These are phyloP conservation scores for Pelmatolapia mariae DNA, from an alignment of 2,113 vertebrate genomes.

Conservation along the genomic window DNA sequence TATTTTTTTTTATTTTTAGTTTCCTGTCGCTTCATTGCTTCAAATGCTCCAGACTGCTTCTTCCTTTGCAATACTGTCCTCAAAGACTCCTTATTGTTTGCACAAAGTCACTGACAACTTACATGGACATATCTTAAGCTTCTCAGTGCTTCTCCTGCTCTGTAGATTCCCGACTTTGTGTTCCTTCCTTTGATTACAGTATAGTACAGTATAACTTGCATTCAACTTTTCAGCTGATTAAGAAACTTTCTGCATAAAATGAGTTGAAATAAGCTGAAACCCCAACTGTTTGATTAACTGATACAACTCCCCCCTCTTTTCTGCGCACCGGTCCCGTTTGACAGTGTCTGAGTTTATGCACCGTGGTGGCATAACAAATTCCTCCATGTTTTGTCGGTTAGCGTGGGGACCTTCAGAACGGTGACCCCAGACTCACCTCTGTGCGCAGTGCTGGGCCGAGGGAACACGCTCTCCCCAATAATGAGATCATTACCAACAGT, in stretches of 20 bases:
- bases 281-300: neutral
- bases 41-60: neutral
- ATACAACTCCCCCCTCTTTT: neutral
- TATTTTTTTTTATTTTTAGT: accelerated
- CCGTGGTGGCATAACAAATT: slow-evolving; percentile 36
- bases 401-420: slow-evolving; percentile 37
- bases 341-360: slow-evolving; percentile 27
- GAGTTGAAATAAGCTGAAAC: neutral
- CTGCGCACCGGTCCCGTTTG: neutral
- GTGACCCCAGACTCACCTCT: slow-evolving; percentile 70
- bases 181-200: neutral
- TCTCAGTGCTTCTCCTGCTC: neutral
- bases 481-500: slow-evolving; percentile 80
- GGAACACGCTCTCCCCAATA: slow-evolving; percentile 59
- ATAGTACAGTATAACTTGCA: neutral
- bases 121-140: neutral
- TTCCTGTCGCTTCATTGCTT: neutral
- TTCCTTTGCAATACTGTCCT: neutral
- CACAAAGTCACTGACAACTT: neutral
- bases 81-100: neutral
- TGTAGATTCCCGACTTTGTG: neutral
- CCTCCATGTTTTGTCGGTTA: slow-evolving; percentile 43
- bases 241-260: neutral
- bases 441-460: slow-evolving; percentile 17
- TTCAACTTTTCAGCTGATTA: neutral